Evolutionary conservation across 1,140 invertebrate species (phyloP).

Genomic region (Drosophila paulistorum): DNA sequence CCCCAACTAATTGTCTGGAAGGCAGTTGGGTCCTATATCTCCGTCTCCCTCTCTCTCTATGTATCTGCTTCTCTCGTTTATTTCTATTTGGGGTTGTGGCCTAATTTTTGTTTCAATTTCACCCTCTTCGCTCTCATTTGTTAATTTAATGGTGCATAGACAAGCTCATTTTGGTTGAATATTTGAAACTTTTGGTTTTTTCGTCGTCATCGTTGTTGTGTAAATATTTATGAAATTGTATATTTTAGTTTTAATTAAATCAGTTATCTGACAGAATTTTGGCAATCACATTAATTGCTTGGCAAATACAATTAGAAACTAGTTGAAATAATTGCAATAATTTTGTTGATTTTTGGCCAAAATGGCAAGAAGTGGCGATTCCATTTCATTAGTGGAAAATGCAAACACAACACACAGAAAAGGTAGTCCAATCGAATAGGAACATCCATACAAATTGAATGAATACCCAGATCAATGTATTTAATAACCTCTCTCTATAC

Average conservation of each 20-base stretch:
- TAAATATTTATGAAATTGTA: constrained; percentile 57
- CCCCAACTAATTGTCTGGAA: constrained; percentile 76
- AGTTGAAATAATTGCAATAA: constrained; percentile 2
- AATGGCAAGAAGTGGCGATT: not conserved
- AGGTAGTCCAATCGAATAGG: not conserved
- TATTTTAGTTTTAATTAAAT: constrained; percentile 27
- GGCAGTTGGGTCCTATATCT: constrained; percentile 31
- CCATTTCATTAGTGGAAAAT: not conserved
- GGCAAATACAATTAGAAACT: constrained; percentile 5
- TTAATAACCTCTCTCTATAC: constrained; percentile 28
- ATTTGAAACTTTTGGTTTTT: not conserved
- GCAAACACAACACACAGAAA: not conserved
- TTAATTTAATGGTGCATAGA: constrained; percentile 58
- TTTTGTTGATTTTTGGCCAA: constrained; percentile 1
- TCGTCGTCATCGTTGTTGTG: constrained; percentile 1
- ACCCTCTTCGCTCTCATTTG: not conserved
- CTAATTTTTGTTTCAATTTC: constrained; percentile 10
- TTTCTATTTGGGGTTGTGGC: not conserved
- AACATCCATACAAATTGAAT: constrained; percentile 14
- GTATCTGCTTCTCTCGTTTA: not conserved
- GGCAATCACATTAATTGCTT: constrained; percentile 1
- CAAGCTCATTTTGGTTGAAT: constrained; percentile 36
- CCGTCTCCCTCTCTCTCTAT: constrained; percentile 12
- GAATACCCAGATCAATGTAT: constrained; percentile 30
- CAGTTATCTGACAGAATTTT: not conserved